phyloP scores from a whole-genome alignment of 2,888 invertebrate species.

The Periphyllus acericola region DNA sequence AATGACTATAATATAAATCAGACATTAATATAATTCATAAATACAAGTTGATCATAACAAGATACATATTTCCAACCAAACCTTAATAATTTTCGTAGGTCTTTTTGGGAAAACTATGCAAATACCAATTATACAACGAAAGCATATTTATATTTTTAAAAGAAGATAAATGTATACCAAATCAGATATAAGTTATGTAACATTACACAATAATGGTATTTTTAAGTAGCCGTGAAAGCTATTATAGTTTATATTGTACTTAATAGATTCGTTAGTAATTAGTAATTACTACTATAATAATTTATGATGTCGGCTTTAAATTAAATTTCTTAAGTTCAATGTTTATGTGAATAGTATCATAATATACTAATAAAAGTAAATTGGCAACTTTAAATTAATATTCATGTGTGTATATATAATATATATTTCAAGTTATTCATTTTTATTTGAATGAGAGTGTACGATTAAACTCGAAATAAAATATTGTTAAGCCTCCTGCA shows the following conservation, averaged over 20 bases:
- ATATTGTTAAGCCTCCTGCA: background rate
- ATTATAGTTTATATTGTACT: too few species aligned
- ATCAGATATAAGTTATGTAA: background rate
- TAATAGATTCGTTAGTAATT: background rate
- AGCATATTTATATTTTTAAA: background rate
- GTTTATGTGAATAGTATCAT: background rate
- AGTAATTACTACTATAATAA: background rate
- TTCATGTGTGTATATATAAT: background rate
- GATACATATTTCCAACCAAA: too few species aligned
- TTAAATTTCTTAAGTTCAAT: background rate
- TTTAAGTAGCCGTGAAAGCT: background rate
- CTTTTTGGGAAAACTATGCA: background rate
- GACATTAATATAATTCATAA: background rate
- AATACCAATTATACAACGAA: background rate
- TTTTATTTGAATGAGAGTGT: background rate
- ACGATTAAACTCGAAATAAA: background rate
- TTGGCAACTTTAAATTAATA: background rate
- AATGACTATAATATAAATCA: background rate
- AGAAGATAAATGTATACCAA: background rate
- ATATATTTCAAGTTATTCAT: background rate
- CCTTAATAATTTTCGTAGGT: background rate
- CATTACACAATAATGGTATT: background rate
- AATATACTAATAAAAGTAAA: background rate
- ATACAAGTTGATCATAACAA: background rate
- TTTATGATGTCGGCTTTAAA: background rate